Evolutionary conservation across 2,113 vertebrate species (phyloP).

Genomic region (Chaetodon auriga): DNA sequence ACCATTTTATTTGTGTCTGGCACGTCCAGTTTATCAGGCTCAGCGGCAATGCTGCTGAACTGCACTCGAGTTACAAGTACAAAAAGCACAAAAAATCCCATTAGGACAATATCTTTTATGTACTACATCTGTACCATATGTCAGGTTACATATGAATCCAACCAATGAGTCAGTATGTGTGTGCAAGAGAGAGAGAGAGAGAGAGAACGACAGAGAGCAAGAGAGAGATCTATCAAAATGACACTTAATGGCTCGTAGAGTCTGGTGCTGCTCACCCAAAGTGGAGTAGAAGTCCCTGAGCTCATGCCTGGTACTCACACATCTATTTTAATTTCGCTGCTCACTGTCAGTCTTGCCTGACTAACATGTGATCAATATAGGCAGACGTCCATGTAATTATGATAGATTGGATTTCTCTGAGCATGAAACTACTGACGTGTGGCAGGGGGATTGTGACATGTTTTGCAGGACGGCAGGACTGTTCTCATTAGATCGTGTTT

Average conservation of each 20-base stretch:
- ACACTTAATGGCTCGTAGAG: conserved; percentile 71
- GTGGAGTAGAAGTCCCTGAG: conserved; percentile 78
- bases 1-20: conserved; percentile 8
- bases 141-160: conserved; percentile 19
- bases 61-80: background rate
- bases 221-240: conserved; percentile 78
- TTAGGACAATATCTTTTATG: conserved; percentile 16
- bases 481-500: conserved; percentile 59
- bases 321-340: conserved; percentile 81
- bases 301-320: conserved; percentile 69
- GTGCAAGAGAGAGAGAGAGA: conserved; percentile 12
- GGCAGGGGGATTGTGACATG: conserved; percentile 67
- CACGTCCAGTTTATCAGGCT: background rate
- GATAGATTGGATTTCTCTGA: conserved; percentile 80
- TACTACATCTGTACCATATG: conserved; percentile 10
- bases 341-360: conserved; percentile 79
- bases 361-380: conserved; percentile 83
- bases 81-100: background rate
- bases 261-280: conserved; percentile 65
- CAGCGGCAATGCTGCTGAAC: background rate
- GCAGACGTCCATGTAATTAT: conserved; percentile 82
- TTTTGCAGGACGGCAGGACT: conserved; percentile 60
- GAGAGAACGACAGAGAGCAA: background rate
- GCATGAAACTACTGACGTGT: conserved; percentile 66
- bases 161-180: conserved; percentile 20